Base-by-base conservation (phyloP, 1,140 invertebrate species). In the Caerostris extrusa region DNA sequence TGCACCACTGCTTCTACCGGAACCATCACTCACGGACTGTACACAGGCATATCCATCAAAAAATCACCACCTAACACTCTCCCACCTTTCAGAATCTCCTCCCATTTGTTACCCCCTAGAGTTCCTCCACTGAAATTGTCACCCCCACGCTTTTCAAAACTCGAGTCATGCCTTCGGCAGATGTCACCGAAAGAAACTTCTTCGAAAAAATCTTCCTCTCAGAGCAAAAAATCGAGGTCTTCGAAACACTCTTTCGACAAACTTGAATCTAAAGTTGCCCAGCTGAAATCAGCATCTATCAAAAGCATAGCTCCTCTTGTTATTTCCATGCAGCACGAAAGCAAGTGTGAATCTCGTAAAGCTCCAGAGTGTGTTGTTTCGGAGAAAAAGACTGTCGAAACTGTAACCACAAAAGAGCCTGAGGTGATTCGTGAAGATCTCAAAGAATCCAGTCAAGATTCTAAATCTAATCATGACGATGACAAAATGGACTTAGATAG, bases 401-500 rank as follows among this genome's bases (percentile, higher is more conserved):
- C 69, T 14, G n/a, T 17, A 10, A n/a, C 10, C 5, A 7, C 64
- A n/a, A 34, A 77, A 10, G 58, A 56, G 5, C 14, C 53, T 3
- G 56, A 81, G 12, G 89, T 77, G n/a, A 61, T 56, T 64, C 34
- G 7, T 12, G 53, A 69, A 5, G 14, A 53, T 19, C 17, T 64
- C 8, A 53, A 17, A 17, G 55, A 55, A 19, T 10, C 8, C 17
- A 10, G 5, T 12, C 34, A 67, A 7, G 92, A 93, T 17, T 53
- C 64, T 17, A 93, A 89, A 34, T 60, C 19, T 3, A 82, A 10
- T 10, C 50, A 64, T 1, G 92, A 93, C 3, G 93, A 94, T 12
- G 94, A 91, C 14, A 94, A 94, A 88, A 91, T 91, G 83, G 94
- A 94, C 55, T 85, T 90, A 60, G 93, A 93, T 12, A 93, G 19